Conservation (phyloP, 2,113 vertebrate species). For the Vidua macroura region DNA sequence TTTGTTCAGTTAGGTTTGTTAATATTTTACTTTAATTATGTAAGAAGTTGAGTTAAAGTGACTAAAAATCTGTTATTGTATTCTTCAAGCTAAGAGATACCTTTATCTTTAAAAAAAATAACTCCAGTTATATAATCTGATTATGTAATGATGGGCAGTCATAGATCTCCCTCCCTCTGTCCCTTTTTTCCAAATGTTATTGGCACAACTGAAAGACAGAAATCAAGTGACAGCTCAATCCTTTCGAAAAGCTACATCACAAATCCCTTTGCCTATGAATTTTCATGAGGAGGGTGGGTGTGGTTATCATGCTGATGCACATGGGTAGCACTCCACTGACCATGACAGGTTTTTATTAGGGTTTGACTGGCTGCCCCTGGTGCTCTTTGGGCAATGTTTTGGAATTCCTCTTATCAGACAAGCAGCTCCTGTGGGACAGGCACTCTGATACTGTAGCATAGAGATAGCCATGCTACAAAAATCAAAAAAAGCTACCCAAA, state of each 20-base stretch:
- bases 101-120: neutral
- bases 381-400: neutral
- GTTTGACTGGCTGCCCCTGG: neutral
- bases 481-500: neutral
- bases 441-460: neutral
- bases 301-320: neutral
- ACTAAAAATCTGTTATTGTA: neutral
- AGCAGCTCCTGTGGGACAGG: accelerated
- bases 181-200: neutral
- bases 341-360: neutral
- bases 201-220: neutral
- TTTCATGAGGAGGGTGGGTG: neutral
- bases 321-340: accelerated
- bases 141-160: neutral
- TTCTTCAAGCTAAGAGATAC: neutral
- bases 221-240: neutral
- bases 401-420: neutral
- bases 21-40: neutral
- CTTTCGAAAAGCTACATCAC: neutral
- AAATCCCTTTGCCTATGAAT: neutral
- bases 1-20: neutral
- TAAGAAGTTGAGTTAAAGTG: neutral
- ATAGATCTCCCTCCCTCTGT: neutral
- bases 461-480: neutral
- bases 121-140: neutral